phyloP scores from a whole-genome alignment of 92 coral and sea anemone genomes.

The Muricea muricata region DNA sequence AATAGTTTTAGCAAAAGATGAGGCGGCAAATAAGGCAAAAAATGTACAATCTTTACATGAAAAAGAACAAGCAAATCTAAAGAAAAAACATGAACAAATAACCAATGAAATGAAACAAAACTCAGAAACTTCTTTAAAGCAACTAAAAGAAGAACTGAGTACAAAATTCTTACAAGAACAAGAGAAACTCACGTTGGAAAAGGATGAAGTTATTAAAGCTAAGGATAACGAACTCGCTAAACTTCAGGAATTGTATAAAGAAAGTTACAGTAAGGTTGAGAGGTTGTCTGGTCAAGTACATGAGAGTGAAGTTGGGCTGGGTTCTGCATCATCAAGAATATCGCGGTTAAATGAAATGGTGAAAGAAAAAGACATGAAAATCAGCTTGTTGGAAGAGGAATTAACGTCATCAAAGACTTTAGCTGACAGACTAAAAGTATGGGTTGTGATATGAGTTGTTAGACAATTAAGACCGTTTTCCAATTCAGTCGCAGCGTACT shows the following conservation, averaged over 20 bases:
- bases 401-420: conserved; percentile 63
- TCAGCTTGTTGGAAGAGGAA: conserved; percentile 71
- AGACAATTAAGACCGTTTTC: no score
- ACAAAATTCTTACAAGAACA: conserved; percentile 70
- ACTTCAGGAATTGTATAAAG: conserved; percentile 68
- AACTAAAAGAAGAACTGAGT: conserved; percentile 59
- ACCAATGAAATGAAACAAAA: conserved; percentile 66
- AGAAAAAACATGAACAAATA: conserved; percentile 58
- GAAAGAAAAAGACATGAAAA: conserved; percentile 57
- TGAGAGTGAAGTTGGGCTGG: conserved; percentile 92
- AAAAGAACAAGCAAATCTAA: conserved; percentile 59
- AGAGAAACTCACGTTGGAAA: conserved; percentile 66
- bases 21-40: conserved; percentile 76
- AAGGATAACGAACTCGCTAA: conserved; percentile 76
- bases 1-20: conserved; percentile 70
- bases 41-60: conserved; percentile 73
- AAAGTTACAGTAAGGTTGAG: conserved; percentile 68
- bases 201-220: conserved; percentile 64
- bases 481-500: no score
- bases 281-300: conserved; percentile 72
- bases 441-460: no score
- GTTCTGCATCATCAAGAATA: conserved; percentile 88
- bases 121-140: conserved; percentile 55
- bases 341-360: conserved; percentile 73
- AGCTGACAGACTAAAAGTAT: conserved; percentile 71